Conservation (phyloP, 2,888 invertebrate genomes). For the Cerceris ruficornis region DNA sequence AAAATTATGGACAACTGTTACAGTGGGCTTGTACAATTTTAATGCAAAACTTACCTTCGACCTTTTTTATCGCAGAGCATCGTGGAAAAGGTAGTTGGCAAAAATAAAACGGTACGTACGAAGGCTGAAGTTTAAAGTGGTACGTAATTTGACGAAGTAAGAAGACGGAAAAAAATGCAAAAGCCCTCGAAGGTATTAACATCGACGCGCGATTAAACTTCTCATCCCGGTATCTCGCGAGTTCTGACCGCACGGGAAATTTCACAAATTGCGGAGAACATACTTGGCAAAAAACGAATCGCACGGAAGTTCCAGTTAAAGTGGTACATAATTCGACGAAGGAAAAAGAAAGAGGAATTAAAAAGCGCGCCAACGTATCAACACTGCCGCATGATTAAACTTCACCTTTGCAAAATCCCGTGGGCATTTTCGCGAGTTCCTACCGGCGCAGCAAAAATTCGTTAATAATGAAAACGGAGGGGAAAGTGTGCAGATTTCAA, state of each 20-base stretch:
- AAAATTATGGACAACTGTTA: too few species aligned
- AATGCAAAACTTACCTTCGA: too few species aligned
- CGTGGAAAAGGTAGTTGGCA: too few species aligned
- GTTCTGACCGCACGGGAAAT: too few species aligned
- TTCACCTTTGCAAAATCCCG: neutral
- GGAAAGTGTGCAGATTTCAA: neutral
- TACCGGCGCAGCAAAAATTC: neutral
- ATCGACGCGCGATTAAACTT: neutral
- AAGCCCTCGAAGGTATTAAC: neutral
- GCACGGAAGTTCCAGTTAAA: neutral
- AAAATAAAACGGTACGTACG: neutral
- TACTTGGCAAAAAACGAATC: too few species aligned
- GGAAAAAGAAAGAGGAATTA: neutral
- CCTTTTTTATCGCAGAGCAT: too few species aligned
- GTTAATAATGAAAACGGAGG: neutral
- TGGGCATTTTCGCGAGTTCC: neutral
- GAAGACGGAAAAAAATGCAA: neutral
- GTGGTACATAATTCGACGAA: neutral
- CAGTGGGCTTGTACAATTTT: too few species aligned
- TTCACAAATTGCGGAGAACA: too few species aligned
- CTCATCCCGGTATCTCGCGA: neutral
- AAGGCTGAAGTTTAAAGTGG: neutral
- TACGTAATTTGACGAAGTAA: neutral
- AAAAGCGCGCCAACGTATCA: neutral
- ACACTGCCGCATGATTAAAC: neutral